These are phyloP conservation scores for Montipora sp. DNA, from an alignment of 64 coral and sea anemone species.

Conservation along the genomic window DNA sequence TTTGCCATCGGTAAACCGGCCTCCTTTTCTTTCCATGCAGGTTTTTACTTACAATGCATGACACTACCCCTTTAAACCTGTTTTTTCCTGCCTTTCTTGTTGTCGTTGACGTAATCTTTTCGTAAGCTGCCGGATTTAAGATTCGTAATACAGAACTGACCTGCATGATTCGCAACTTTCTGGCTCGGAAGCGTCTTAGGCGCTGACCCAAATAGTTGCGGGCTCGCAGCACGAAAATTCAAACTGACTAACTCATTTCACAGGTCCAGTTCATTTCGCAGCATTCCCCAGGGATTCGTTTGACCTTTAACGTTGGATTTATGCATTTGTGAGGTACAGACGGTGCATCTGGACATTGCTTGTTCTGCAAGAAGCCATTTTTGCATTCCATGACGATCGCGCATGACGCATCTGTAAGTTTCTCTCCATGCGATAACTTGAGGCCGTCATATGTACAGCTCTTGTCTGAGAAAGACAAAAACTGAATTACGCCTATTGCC, in stretches of 20 bases:
- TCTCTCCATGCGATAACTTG: slow-evolving; percentile 80
- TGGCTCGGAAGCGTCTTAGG: too few species aligned
- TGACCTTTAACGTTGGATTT: slow-evolving; percentile 78
- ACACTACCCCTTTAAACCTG: too few species aligned
- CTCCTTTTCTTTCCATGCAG: too few species aligned
- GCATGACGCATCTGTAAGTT: slow-evolving; percentile 83
- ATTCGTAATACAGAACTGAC: too few species aligned
- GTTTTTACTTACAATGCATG: too few species aligned
- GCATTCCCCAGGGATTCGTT: slow-evolving; percentile 78
- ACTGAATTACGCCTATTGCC: not conserved
- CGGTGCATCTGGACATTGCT: slow-evolving; percentile 77
- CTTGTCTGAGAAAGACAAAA: slow-evolving; percentile 62
- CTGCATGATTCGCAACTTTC: too few species aligned
- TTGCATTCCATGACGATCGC: slow-evolving; percentile 84
- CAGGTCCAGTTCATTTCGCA: slow-evolving; percentile 85
- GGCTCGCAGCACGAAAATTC: too few species aligned
- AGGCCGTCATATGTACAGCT: slow-evolving; percentile 72
- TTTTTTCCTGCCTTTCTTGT: too few species aligned
- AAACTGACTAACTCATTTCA: slow-evolving; percentile 39
- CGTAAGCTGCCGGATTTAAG: too few species aligned
- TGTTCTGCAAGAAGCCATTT: slow-evolving; percentile 79
- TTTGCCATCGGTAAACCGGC: too few species aligned
- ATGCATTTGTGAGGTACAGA: slow-evolving; percentile 71
- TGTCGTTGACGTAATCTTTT: too few species aligned
- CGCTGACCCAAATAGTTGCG: too few species aligned